phyloP scores from a whole-genome alignment of 64 coral and sea anemone species.

The Montipora efflorescens region DNA sequence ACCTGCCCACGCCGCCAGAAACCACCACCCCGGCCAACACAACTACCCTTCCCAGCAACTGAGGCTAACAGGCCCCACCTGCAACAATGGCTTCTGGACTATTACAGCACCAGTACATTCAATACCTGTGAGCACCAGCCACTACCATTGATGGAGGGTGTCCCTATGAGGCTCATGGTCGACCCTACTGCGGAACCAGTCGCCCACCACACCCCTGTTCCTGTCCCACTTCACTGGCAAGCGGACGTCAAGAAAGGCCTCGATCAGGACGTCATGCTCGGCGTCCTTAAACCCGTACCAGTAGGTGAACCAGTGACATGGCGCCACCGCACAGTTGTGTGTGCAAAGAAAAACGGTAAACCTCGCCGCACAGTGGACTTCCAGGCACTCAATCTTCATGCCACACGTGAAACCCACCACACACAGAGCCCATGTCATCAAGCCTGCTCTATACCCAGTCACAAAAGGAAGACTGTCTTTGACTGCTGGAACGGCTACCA shows the following conservation, averaged over 20 bases:
- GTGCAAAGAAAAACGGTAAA: conserved; percentile 34
- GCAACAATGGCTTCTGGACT: conserved; percentile 57
- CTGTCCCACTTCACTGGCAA: conserved; percentile 2
- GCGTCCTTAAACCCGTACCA: conserved; percentile 35
- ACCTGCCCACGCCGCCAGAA: conserved; percentile 36
- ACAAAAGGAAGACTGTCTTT: conserved; percentile 59
- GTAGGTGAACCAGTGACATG: conserved; percentile 52
- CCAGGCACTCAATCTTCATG: conserved; percentile 55
- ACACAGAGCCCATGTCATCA: conserved; percentile 58
- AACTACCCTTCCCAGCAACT: conserved; percentile 67
- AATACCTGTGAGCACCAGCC: conserved; percentile 61
- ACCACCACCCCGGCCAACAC: conserved; percentile 37
- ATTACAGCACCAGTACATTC: conserved; percentile 60
- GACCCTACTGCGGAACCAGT: not conserved
- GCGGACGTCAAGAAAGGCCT: conserved; percentile 50
- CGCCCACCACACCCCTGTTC: no score
- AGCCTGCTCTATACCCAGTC: conserved; percentile 18
- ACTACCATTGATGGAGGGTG: conserved; percentile 49
- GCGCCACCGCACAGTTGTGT: conserved; percentile 50
- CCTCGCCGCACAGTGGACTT: conserved; percentile 49
- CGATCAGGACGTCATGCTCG: conserved; percentile 31
- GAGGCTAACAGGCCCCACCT: conserved; percentile 36
- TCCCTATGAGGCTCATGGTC: conserved; percentile 64
- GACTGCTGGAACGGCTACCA: conserved; percentile 74
- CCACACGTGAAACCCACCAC: conserved; percentile 43